Evolutionary conservation across 2,888 invertebrate genomes (phyloP), one percentile per base, ranked within the genome.

Genomic region (Sepiola atlantica): DNA sequence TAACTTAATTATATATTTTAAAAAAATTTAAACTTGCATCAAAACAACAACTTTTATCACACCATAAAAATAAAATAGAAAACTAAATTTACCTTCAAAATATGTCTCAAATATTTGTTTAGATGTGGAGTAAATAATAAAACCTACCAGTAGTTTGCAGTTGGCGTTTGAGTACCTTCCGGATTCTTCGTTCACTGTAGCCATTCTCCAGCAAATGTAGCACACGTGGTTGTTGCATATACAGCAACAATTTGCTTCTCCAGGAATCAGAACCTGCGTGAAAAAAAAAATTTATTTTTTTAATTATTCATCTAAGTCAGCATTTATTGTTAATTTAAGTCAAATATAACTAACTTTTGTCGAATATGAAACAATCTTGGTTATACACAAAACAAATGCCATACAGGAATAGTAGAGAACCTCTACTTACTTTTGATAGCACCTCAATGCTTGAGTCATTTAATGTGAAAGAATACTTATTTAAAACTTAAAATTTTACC

Each of bases 211-310:
- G 28, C 55, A 93, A 93, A 32, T 55, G 35, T 32, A 61, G 57
- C 32, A 93, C 93, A 35, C 93, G 93, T 55, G 93, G 93, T 54
- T 92, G 92, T 55, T 92, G 92, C 35, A 92, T 45, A 92, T 55
- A 92, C 55, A 92, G 28, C 55, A 55, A 28, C 55, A 92, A 32
- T 92, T 92, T 92, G 55, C 92, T 92, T 45, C 92, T 92, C 92
- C 92, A 92, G 20, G 92, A 92, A 55, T 92, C 92, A 92, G 92
- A 92, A 92, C 54, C 92, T 92, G 45, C 0, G 12, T 6, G 54
- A 45, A 92, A 55, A 35, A n/a, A 35, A n/a, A n/a, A n/a, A n/a
- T n/a, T n/a, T 45, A 45, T 45, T 45, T 45, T 45, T 45, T 45
- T 45, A 8, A 45, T 45, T 45, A 45, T 45, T 45, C 45, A 45